Evolutionary conservation across 2,888 invertebrate species (phyloP).

Genomic region (Drosophila tanythrix): DNA sequence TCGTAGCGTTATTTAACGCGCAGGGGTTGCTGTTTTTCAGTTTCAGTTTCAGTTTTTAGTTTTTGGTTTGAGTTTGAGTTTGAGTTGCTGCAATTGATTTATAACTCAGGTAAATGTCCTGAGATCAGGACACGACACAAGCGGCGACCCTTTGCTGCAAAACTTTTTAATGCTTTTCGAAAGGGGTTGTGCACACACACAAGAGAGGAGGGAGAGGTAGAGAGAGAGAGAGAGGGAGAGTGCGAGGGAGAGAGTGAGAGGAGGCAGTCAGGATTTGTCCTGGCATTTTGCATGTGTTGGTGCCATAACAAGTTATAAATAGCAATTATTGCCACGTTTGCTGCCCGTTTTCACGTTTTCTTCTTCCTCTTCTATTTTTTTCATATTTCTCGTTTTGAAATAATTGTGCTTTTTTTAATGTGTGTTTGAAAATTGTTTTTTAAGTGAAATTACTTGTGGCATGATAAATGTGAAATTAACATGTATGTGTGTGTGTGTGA

Average conservation of each 20-base stretch:
- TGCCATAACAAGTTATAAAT: slow-evolving; percentile 79
- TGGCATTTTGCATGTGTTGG: slow-evolving; percentile 71
- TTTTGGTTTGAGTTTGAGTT: not conserved
- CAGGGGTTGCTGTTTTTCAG: slow-evolving; percentile 11
- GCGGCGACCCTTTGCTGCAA: slow-evolving; percentile 50
- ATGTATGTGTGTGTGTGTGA: slow-evolving; percentile 8
- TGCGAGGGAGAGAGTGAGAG: not conserved
- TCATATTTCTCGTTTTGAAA: slow-evolving; percentile 70
- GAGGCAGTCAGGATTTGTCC: slow-evolving; percentile 48
- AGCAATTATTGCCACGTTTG: slow-evolving; percentile 71
- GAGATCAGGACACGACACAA: slow-evolving; percentile 74
- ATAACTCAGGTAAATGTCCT: slow-evolving; percentile 77
- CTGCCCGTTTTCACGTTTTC: slow-evolving; percentile 18
- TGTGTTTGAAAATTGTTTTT: slow-evolving; percentile 76
- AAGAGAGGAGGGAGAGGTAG: not conserved
- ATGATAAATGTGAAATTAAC: slow-evolving; percentile 36
- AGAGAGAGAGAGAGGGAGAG: not conserved
- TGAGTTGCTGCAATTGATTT: slow-evolving; percentile 67
- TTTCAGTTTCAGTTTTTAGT: not conserved
- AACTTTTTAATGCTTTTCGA: slow-evolving; percentile 43
- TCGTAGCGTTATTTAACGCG: slow-evolving; percentile 39
- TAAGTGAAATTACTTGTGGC: slow-evolving; percentile 73
- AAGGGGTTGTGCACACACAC: slow-evolving; percentile 68
- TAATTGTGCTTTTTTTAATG: slow-evolving; percentile 71
- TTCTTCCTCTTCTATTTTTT: not conserved